Conservation (phyloP, 2,113 vertebrate genomes). For the Malurus elegans region DNA sequence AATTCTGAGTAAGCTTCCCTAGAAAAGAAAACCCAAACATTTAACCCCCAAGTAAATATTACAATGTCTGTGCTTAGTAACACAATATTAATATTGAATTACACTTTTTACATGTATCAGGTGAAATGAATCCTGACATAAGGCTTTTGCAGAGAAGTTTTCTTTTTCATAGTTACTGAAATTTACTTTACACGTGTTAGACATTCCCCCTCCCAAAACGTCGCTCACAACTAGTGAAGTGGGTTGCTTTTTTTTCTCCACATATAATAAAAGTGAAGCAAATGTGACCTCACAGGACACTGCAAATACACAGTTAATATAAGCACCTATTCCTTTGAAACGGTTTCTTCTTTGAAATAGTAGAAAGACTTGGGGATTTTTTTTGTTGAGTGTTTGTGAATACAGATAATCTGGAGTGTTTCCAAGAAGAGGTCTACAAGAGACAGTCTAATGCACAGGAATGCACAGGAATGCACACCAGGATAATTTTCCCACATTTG, state of each 20-base stretch:
- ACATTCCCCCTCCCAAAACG: rapidly evolving
- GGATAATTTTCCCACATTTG: background rate
- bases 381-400: background rate
- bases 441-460: background rate
- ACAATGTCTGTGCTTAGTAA: background rate
- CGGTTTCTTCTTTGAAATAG: background rate
- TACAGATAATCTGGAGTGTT: background rate
- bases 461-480: background rate
- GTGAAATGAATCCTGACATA: background rate
- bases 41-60: background rate
- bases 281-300: background rate
- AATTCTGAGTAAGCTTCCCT: background rate
- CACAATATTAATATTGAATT: background rate
- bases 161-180: background rate
- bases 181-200: background rate
- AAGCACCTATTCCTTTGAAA: background rate
- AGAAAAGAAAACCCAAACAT: background rate
- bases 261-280: background rate
- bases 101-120: background rate
- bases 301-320: background rate
- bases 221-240: background rate
- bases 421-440: background rate
- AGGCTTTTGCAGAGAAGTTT: background rate
- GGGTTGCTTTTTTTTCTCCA: rapidly evolving
- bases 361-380: background rate